A percentile compares a stretch with the other conserved stretches of the same genome.
Evolutionary conservation across 2,113 vertebrate genomes (phyloP).

Genomic region (Dinomys branickii): DNA sequence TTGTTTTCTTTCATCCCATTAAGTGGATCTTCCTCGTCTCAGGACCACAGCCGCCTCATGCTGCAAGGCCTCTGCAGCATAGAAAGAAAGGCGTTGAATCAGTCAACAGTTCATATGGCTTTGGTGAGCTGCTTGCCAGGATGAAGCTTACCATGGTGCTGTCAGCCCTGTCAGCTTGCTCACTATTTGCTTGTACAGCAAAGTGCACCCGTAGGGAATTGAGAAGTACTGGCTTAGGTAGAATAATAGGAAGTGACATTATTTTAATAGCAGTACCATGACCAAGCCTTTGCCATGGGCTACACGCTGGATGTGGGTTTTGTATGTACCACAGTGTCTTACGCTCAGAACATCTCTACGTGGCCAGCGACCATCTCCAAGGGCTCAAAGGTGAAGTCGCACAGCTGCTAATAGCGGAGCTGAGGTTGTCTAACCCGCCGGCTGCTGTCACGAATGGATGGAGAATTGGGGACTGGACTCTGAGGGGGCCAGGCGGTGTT

Average conservation of each 20-base stretch:
- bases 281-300: neutral
- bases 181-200: rapidly evolving
- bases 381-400: neutral
- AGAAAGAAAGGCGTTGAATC: neutral
- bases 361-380: neutral
- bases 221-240: neutral
- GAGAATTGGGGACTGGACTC: neutral
- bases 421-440: neutral
- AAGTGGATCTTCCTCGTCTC: neutral
- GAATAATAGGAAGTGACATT: neutral
- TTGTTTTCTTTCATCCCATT: neutral
- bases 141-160: neutral
- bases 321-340: neutral
- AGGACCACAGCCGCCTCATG: neutral
- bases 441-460: neutral
- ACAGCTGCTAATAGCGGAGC: neutral
- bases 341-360: neutral
- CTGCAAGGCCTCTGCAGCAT: neutral
- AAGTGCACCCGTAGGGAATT: rapidly evolving
- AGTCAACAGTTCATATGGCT: neutral
- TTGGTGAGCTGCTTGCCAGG: neutral
- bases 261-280: neutral
- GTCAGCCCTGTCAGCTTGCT: neutral
- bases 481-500: neutral
- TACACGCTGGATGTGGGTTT: neutral